phyloP scores from a whole-genome alignment of 64 coral and sea anemone species.

The Montipora efflorescens region DNA sequence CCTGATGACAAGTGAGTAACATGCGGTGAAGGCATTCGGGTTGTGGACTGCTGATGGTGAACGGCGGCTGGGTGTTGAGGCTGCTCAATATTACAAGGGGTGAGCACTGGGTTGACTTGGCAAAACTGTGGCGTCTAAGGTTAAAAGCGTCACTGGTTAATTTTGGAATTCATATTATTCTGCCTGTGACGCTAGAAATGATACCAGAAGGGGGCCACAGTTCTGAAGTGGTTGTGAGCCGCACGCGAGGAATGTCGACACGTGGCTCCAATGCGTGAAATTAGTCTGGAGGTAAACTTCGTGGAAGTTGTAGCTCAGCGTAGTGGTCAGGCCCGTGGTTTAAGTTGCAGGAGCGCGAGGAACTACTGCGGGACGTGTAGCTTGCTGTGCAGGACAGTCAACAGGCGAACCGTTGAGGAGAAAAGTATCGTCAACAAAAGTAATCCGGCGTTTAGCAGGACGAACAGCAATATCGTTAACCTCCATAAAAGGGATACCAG shows the following conservation, averaged over 20 bases:
- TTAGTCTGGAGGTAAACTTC: not conserved
- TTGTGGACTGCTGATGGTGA: not conserved
- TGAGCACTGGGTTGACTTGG: slow-evolving; percentile 28
- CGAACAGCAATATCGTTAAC: not conserved
- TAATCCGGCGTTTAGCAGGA: slow-evolving; percentile 7
- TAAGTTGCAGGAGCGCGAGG: not conserved
- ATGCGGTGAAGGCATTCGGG: not conserved
- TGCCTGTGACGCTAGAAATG: slow-evolving; percentile 19
- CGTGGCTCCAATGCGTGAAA: slow-evolving; percentile 15
- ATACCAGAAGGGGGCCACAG: slow-evolving; percentile 27
- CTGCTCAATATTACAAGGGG: not conserved
- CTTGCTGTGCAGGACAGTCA: not conserved
- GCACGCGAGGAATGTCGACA: not conserved
- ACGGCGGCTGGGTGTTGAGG: not conserved
- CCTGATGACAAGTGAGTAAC: not conserved
- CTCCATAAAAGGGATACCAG: too few relatives aligned
- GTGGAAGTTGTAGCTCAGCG: slow-evolving; percentile 8
- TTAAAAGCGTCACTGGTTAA: not conserved
- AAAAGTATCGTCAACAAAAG: not conserved
- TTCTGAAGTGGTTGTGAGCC: not conserved
- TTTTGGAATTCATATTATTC: slow-evolving; percentile 54
- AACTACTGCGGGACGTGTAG: slow-evolving; percentile 4
- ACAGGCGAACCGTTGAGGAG: not conserved
- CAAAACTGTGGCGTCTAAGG: slow-evolving; percentile 58
- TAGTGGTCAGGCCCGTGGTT: slow-evolving; percentile 17